Conservation (phyloP, 2,113 vertebrate genomes). For the Gasterosteus aculeatus region DNA sequence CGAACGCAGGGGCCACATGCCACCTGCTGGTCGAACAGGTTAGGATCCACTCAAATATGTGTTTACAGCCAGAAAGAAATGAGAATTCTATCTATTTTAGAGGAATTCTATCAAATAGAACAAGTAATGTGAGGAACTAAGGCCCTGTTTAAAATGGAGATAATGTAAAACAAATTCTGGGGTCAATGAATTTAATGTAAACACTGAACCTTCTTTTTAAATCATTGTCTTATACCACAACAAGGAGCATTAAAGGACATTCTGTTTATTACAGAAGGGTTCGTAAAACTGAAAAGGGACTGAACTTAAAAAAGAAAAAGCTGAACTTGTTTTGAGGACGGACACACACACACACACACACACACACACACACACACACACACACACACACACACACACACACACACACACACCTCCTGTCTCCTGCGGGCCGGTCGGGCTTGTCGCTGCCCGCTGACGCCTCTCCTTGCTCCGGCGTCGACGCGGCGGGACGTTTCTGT, state of each 20-base stretch:
- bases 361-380: too few species aligned
- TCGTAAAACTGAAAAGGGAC: neutral
- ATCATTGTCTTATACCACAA: neutral
- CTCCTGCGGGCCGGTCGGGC: slow-evolving; percentile 77
- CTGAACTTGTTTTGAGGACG: too few species aligned
- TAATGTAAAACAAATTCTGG: too few species aligned
- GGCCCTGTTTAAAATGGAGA: neutral
- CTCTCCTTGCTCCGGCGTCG: slow-evolving; percentile 44
- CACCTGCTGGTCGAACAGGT: slow-evolving; percentile 61
- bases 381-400: too few species aligned
- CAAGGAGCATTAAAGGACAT: neutral
- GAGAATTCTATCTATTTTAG: neutral
- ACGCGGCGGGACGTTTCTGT: slow-evolving; percentile 43
- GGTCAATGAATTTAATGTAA: too few species aligned
- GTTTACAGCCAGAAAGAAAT: accelerated
- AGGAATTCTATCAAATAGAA: neutral
- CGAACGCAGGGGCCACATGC: slow-evolving; percentile 25
- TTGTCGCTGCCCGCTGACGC: slow-evolving; percentile 64
- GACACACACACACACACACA: neutral
- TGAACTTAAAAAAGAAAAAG: neutral
- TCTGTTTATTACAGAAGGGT: neutral
- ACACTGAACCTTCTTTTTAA: neutral
- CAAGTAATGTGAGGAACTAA: neutral
- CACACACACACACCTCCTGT: slow-evolving; percentile 81
- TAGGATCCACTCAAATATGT: neutral